A percentile compares a stretch with the other conserved stretches of the same genome.
These are phyloP conservation scores for Yponomeuta cagnagella DNA, from an alignment of 2,888 invertebrate genomes.

Conservation along the genomic window DNA sequence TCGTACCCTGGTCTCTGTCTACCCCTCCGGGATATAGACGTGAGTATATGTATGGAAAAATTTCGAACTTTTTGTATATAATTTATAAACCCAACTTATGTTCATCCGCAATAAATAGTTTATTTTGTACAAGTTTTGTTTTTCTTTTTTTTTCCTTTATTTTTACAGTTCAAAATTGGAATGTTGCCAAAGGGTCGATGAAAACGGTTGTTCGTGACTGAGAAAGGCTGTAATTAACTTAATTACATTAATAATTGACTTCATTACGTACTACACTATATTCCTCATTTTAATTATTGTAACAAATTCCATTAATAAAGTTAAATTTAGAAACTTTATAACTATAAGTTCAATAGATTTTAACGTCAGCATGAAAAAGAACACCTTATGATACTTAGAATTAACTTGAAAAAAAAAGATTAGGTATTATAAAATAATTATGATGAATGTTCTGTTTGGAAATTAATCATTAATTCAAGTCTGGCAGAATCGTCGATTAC, in stretches of 20 bases:
- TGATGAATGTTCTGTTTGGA: background rate
- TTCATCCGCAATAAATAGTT: conserved; percentile 55
- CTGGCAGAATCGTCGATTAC: background rate
- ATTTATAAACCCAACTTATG: conserved; percentile 50
- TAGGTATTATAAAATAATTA: background rate
- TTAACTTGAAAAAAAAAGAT: background rate
- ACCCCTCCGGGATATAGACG: too few relatives aligned
- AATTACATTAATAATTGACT: background rate
- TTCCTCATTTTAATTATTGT: background rate
- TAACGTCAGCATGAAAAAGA: background rate
- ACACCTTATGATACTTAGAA: background rate
- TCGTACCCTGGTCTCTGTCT: background rate
- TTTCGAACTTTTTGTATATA: conserved; percentile 19
- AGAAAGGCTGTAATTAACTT: background rate
- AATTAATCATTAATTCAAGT: background rate
- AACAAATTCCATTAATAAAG: background rate
- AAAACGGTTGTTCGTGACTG: background rate
- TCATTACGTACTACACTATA: background rate
- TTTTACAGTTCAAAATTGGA: background rate
- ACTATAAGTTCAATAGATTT: background rate
- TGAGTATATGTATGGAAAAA: too few relatives aligned
- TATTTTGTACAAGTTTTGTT: conserved; percentile 49
- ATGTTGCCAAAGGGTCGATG: background rate
- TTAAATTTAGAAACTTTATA: background rate
- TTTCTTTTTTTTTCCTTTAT: conserved; percentile 22